Base-by-base conservation (phyloP, 1,140 invertebrate species). In the Orius laevigatus region DNA sequence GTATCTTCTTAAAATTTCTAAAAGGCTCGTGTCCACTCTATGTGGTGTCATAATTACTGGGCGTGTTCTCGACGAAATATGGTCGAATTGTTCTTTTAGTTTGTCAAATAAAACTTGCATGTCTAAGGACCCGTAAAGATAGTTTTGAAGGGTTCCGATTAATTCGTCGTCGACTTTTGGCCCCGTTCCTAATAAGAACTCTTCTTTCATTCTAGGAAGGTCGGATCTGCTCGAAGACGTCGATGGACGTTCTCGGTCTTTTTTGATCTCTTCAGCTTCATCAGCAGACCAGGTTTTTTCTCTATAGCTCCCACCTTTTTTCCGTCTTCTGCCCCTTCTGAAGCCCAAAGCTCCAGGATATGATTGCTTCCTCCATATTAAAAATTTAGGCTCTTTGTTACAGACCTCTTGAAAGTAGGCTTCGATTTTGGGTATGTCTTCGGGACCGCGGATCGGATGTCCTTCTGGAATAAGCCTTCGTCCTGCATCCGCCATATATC, bases 401-500 rank as follows among this genome's bases (percentile, higher is more conserved):
- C 84, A 88, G 0, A 86, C 76, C 39, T 84, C 74, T 58, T 88
- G 82, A 59, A 87, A 90, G 57, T 86, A 81, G 11, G 80, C 76
- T 60, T 88, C 84, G 42, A 88, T 78, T 51, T 78, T 75, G 0
- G 79, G 77, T 19, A 86, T 70, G 57, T 84, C 82, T 57, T 85
- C 81, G 1, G 70, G 57, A 4, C 74, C 67, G 63, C 80, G 78
- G 57, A 74, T 72, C 0, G 70, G 70, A 31, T 10, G 11, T 2
- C 78, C 77, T 43, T 88, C 84, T 0, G 84, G 84, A 35, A 89
- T 79, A 10, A 90, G 68, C 57, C 78, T 78, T 36, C 82, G 74
- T n/a, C 84, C 84, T 9, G 84, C 83, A 57, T 89, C 84, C 0
- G 83, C 75, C 85, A 90, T 90, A 61, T 88, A 88, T 50, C 83